Percentiles rank a stretch among this genome's conserved stretches.
Conservation (phyloP, 2,797 vertebrate species). For the Coilia nasus region DNA sequence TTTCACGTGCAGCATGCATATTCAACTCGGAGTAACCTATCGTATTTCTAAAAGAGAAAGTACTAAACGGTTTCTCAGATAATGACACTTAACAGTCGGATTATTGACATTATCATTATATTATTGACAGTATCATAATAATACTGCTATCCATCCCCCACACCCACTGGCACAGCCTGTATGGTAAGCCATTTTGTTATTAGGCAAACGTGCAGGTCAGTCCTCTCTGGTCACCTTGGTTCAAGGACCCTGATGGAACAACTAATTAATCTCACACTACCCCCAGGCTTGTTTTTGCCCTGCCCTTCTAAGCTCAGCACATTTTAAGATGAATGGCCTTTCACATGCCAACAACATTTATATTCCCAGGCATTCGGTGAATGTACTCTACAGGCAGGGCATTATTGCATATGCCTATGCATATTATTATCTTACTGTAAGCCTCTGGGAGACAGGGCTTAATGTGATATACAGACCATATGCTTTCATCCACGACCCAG, state of each 20-base stretch:
- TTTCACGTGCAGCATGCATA: too few relatives aligned
- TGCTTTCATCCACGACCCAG: background rate
- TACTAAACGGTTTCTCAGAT: too few relatives aligned
- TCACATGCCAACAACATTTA: background rate
- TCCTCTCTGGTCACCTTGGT: background rate
- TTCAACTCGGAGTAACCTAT: too few relatives aligned
- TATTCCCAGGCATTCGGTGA: background rate
- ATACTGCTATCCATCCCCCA: too few relatives aligned
- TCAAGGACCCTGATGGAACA: background rate
- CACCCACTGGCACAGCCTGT: background rate
- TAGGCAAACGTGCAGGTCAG: background rate
- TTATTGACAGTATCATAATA: background rate
- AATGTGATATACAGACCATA: background rate
- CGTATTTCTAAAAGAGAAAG: too few relatives aligned
- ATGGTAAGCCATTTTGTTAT: background rate
- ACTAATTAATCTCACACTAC: background rate
- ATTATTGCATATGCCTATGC: background rate
- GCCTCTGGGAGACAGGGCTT: background rate
- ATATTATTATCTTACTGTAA: background rate
- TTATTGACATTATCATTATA: background rate
- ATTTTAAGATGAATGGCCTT: background rate
- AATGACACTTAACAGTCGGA: background rate
- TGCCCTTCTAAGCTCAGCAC: background rate
- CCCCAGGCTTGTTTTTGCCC: background rate
- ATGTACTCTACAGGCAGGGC: background rate